These are phyloP conservation scores for Pseudorhombus dupliciocellatus DNA, from an alignment of 2,113 vertebrate species.

Conservation along the genomic window DNA sequence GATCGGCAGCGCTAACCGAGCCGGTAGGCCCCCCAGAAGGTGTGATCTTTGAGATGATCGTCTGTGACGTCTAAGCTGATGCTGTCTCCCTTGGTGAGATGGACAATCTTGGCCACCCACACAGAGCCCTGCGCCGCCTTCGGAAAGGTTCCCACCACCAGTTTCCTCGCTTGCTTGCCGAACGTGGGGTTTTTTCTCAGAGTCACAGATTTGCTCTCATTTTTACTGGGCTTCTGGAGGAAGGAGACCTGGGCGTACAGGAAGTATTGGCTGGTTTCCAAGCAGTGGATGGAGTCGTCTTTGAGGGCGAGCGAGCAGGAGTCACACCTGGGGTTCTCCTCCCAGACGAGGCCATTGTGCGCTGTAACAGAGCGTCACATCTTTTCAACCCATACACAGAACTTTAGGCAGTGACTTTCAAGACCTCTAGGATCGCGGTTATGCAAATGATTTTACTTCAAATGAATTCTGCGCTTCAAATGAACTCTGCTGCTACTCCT, in stretches of 20 bases:
- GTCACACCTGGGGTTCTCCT: accelerated
- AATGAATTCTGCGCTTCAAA: no score
- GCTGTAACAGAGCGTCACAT: not conserved
- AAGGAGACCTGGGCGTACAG: conserved; percentile 71
- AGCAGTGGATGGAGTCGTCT: conserved; percentile 34
- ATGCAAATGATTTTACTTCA: not conserved
- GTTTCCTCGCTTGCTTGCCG: accelerated
- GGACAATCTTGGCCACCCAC: conserved; percentile 59
- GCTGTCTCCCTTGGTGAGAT: conserved; percentile 19
- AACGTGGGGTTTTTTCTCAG: not conserved
- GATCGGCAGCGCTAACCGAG: conserved; percentile 31
- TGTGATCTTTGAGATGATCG: not conserved
- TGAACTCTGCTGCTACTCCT: not conserved
- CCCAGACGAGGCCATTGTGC: accelerated
- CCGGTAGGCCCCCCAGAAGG: conserved; percentile 72
- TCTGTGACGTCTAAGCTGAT: conserved; percentile 51
- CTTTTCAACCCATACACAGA: not conserved
- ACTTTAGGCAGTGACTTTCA: not conserved
- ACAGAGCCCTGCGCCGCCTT: not conserved
- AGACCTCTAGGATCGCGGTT: not conserved
- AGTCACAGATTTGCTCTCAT: not conserved
- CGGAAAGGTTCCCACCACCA: conserved; percentile 38
- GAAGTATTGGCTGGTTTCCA: conserved; percentile 43
- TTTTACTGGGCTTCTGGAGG: accelerated
- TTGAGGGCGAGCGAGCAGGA: conserved; percentile 6